A percentile compares a stretch with the other conserved stretches of the same genome.
These are phyloP conservation scores for Chaetophractus vellerosus DNA, from an alignment of 2,797 vertebrate genomes.

Conservation along the genomic window DNA sequence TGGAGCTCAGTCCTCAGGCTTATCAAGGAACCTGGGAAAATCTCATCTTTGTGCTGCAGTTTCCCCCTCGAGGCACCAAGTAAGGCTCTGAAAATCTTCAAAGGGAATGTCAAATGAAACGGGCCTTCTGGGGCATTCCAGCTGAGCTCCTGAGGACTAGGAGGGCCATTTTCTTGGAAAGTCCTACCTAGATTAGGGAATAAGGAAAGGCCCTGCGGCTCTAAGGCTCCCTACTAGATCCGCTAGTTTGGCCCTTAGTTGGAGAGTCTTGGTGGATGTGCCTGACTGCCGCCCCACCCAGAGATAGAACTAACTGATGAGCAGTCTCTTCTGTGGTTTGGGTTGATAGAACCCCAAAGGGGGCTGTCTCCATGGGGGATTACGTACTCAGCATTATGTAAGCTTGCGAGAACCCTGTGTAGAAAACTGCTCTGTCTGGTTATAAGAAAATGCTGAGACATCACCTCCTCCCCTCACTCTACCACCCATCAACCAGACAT, in stretches of 20 bases:
- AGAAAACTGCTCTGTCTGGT: constrained; percentile 32
- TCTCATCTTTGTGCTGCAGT: not conserved
- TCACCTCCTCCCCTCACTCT: not conserved
- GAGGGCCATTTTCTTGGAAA: constrained; percentile 17
- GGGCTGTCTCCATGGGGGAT: not conserved
- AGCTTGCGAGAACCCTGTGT: constrained; percentile 30
- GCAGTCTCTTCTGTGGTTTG: constrained; percentile 10
- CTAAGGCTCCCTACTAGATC: not conserved
- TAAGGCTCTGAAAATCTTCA: constrained; percentile 41
- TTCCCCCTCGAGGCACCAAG: constrained; percentile 14
- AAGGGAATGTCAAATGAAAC: not conserved
- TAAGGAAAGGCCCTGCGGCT: not conserved
- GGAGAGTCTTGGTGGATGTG: not conserved
- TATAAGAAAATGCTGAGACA: constrained; percentile 21
- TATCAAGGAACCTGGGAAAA: constrained; percentile 7
- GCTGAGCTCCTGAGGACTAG: constrained; percentile 4
- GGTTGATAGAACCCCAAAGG: constrained; percentile 25
- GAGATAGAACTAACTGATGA: not conserved
- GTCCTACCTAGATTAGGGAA: not conserved
- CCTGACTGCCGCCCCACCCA: not conserved
- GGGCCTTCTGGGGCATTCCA: constrained; percentile 4
- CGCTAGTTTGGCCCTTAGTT: not conserved
- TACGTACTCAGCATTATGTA: not conserved
- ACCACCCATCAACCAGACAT: constrained; percentile 56
- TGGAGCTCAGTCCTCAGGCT: constrained; percentile 44